Evolutionary conservation across 2,113 vertebrate genomes (phyloP).

Genomic region (Trinectes maculatus): DNA sequence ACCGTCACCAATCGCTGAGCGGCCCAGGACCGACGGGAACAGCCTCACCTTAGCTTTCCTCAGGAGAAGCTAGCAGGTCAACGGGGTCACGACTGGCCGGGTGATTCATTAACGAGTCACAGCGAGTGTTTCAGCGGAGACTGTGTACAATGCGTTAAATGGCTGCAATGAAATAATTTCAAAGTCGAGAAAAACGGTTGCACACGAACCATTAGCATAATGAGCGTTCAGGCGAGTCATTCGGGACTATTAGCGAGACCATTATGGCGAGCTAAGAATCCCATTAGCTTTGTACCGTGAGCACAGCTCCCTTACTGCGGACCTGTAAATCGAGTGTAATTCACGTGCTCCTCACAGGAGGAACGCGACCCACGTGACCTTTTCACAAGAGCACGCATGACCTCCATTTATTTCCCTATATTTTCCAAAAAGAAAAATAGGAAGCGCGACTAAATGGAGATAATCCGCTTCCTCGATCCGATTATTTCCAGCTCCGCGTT

Average conservation of each 20-base stretch:
- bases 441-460: slow-evolving; percentile 46
- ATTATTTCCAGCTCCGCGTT: slow-evolving; percentile 57
- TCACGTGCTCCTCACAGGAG: slow-evolving; percentile 23
- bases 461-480: slow-evolving; percentile 56
- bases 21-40: slow-evolving; percentile 10
- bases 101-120: slow-evolving; percentile 10
- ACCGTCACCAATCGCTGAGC: slow-evolving; percentile 5
- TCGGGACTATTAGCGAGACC: slow-evolving; percentile 63
- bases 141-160: slow-evolving; percentile 22
- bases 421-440: slow-evolving; percentile 23
- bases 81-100: background rate
- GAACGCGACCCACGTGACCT: slow-evolving; percentile 11
- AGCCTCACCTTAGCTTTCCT: background rate
- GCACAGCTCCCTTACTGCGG: slow-evolving; percentile 41
- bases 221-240: slow-evolving; percentile 59
- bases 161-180: slow-evolving; percentile 32
- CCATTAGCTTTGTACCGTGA: slow-evolving; percentile 67
- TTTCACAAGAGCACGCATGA: slow-evolving; percentile 13
- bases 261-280: slow-evolving; percentile 67
- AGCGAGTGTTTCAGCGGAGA: slow-evolving; percentile 23
- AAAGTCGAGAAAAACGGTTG: slow-evolving; percentile 39
- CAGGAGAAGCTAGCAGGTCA: background rate
- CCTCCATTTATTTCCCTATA: slow-evolving; percentile 50
- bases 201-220: slow-evolving; percentile 66
- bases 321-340: slow-evolving; percentile 31